A percentile compares a stretch with the other conserved stretches of the same genome.
phyloP scores from a whole-genome alignment of 1,140 invertebrate genomes.

The Rhopalosiphum maidis region DNA sequence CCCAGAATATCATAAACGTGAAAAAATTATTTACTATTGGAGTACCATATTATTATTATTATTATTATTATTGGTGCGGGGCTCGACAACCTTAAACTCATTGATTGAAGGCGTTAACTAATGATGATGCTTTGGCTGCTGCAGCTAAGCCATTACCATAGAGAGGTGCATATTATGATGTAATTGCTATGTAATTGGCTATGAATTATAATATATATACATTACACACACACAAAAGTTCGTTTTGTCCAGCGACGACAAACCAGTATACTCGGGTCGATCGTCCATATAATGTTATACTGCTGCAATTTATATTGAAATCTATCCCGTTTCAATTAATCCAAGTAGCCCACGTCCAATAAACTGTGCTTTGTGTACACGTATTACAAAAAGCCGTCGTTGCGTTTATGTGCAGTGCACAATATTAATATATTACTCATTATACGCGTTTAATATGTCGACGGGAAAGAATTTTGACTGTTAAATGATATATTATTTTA shows the following conservation, averaged over 20 bases:
- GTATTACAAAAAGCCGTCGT: not conserved
- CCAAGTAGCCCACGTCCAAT: not conserved
- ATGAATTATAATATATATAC: too few species aligned
- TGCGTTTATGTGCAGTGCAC: not conserved
- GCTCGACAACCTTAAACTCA: not conserved
- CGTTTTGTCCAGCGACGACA: not conserved
- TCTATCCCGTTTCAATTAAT: not conserved
- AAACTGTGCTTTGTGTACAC: not conserved
- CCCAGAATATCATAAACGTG: not conserved
- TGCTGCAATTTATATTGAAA: not conserved
- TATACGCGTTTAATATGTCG: not conserved
- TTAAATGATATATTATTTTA: not conserved
- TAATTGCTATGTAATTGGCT: not conserved
- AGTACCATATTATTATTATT: not conserved
- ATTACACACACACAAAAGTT: not conserved
- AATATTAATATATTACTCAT: not conserved
- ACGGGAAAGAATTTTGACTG: not conserved
- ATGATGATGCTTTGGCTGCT: not conserved
- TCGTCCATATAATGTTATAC: too few species aligned
- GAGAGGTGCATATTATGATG: not conserved
- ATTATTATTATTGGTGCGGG: not conserved
- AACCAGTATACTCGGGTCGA: not conserved
- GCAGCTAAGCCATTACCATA: not conserved
- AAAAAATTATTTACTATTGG: not conserved
- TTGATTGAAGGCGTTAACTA: constrained; percentile 8